These are phyloP conservation scores for Lissocephala sabroskyi DNA, from an alignment of 2,888 invertebrate species.

Conservation along the genomic window DNA sequence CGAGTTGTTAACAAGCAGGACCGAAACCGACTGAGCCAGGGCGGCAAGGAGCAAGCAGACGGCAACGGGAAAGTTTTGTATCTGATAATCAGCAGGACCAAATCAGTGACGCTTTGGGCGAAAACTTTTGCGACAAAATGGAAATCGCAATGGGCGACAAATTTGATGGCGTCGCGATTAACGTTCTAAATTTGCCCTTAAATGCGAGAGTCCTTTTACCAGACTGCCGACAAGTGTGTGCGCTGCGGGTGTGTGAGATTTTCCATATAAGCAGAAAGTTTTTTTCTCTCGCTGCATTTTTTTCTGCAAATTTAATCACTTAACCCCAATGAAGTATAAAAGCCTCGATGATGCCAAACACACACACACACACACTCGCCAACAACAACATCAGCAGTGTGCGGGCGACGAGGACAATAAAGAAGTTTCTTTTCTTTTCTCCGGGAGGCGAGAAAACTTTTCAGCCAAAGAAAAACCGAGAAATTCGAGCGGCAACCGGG, in stretches of 20 bases:
- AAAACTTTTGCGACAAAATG: slow-evolving; percentile 2
- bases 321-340: slow-evolving; percentile 60
- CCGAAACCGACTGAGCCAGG: no score
- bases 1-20: no score
- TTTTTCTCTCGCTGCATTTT: background rate
- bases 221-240: background rate
- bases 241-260: slow-evolving; percentile 12
- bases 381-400: no score
- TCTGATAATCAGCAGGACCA: slow-evolving; percentile 2
- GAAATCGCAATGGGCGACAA: slow-evolving; percentile 18
- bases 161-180: no score
- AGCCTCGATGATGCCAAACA: slow-evolving; percentile 13
- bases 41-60: background rate
- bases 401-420: slow-evolving; percentile 12
- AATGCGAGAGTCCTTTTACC: no score
- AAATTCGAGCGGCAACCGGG: no score
- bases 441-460: slow-evolving; percentile 20
- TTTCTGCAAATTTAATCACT: slow-evolving; percentile 57
- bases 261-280: slow-evolving; percentile 14
- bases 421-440: no score
- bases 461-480: no score
- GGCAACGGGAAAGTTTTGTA: background rate
- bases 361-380: no score
- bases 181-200: no score
- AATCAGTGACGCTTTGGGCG: slow-evolving; percentile 3